Base-by-base conservation (phyloP, 92 coral and sea anemone genomes). In the Porites rus region DNA sequence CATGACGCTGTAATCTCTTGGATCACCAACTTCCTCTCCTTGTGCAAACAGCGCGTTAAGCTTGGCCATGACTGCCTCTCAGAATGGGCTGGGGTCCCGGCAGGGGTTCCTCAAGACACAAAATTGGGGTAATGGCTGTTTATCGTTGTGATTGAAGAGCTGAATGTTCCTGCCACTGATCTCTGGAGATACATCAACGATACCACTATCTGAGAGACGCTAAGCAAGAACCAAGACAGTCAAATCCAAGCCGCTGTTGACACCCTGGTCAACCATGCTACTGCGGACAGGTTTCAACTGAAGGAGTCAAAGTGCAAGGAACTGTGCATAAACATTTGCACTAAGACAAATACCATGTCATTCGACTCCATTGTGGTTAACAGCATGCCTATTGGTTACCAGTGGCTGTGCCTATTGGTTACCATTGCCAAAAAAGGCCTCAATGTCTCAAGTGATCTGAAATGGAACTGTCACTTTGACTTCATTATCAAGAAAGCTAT, bases 41-140 rank as follows among this genome's bases (percentile, higher is more conserved):
- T 28, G 31, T 28, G 31, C 31, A 38, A 38, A 58, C 63, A 58
- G 63, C 12, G 24, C n/a, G 18, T 10, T 21, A 20, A 69, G 46
- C 31, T 69, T 31, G 74, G 74, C 25, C 46, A 4, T 38, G 46
- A 38, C 46, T 38, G 46, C 46, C 46, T 38, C 46, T 38, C 46
- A 38, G 46, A 69, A 20, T 21, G 74, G 19, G 74, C 9, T 11
- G 74, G 4, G 67, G 53, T 10, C 76, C 86, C 19, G 78, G 65
- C 52, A 38, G 86, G 86, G 8, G 86, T 81, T 62, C 86, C 86
- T 50, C 86, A 82, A 62, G 79, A 78, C 20, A 82, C 87, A 51
- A 82, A 72, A 72, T n/a, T 82, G 66, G 87, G 87, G 69, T 78
- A 69, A 52, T 82, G 77, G 62, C 79, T 82, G 78, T 82, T 72